Percentiles rank a stretch among this genome's conserved stretches.
These are phyloP conservation scores for Spicauda simplicius DNA, from an alignment of 2,888 invertebrate genomes.

Conservation along the genomic window DNA sequence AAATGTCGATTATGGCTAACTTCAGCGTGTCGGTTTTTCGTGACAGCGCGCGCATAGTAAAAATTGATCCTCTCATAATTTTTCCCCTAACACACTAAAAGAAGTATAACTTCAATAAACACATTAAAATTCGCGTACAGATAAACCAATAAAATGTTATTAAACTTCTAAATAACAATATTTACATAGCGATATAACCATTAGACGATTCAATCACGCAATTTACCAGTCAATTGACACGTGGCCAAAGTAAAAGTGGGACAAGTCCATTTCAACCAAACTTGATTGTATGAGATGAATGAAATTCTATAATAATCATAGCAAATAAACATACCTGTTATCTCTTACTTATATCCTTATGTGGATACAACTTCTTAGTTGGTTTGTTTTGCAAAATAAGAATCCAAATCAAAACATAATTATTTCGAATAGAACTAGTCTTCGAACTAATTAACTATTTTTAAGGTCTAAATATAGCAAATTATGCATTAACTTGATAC, in stretches of 20 bases:
- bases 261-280: conserved; percentile 44
- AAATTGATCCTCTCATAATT: no score
- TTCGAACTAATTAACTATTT: no score
- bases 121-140: no score
- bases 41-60: no score
- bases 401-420: no score
- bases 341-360: background rate
- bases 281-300: conserved; percentile 41
- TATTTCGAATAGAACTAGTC: no score
- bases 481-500: no score
- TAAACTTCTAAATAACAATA: conserved; percentile 24
- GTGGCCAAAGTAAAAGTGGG: conserved; percentile 44
- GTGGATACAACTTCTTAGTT: background rate
- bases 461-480: no score
- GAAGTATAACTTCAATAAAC: no score
- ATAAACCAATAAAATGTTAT: conserved; percentile 1
- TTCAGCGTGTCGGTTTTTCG: no score
- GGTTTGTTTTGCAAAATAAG: background rate
- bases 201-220: conserved; percentile 41
- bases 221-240: conserved; percentile 42
- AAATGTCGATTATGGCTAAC: no score
- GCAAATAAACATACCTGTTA: conserved; percentile 11
- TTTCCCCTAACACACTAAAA: no score
- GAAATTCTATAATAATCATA: conserved; percentile 26
- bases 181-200: conserved; percentile 37